A percentile compares a stretch with the other conserved stretches of the same genome.
Conservation (phyloP, 2,113 vertebrate genomes). For the Zeus faber region DNA sequence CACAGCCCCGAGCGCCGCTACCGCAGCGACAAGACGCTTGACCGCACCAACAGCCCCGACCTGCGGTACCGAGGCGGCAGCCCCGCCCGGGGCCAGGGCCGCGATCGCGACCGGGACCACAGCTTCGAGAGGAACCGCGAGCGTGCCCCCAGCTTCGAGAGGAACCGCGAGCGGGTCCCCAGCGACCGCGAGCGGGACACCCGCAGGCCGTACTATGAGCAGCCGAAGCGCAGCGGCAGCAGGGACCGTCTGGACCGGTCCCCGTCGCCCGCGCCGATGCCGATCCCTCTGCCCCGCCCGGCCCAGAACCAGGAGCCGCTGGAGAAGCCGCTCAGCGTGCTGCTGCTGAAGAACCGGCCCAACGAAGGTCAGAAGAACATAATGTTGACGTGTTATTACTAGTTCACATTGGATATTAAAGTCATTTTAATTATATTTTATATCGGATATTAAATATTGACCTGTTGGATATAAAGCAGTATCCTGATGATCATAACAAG, state of each 20-base stretch:
- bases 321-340: constrained; percentile 81
- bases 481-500: no score
- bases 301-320: constrained; percentile 59
- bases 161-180: constrained; percentile 34
- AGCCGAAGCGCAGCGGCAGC: constrained; percentile 70
- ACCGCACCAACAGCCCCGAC: constrained; percentile 71
- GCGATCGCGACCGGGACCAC: constrained; percentile 36
- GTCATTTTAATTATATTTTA: no score
- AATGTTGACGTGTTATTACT: no score
- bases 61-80: constrained; percentile 26
- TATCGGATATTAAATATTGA: no score
- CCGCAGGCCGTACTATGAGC: constrained; percentile 55
- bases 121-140: background rate
- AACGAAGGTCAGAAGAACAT: constrained; percentile 93
- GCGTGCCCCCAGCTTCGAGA: constrained; percentile 39
- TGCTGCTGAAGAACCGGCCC: constrained; percentile 85
- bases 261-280: constrained; percentile 40
- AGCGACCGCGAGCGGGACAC: constrained; percentile 36
- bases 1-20: constrained; percentile 62
- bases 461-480: no score
- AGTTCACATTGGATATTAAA: no score
- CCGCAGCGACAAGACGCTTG: constrained; percentile 73
- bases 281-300: constrained; percentile 60
- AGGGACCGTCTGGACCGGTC: constrained; percentile 71
- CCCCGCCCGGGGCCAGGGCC: constrained; percentile 51